These are phyloP conservation scores for Sebastes kiyomatsui DNA, from an alignment of 2,797 vertebrate genomes.

Conservation along the genomic window DNA sequence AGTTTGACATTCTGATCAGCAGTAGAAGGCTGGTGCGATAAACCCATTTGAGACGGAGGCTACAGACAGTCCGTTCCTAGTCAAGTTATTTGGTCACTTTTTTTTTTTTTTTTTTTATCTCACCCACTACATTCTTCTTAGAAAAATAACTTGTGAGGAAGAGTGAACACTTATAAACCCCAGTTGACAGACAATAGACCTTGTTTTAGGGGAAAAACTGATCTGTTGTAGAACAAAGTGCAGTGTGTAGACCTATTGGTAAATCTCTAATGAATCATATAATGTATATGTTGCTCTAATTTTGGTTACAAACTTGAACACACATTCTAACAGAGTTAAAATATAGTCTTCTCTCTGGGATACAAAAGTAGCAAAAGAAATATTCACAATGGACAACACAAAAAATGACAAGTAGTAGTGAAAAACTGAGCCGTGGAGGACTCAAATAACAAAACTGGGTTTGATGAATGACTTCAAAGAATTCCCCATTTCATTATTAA, in stretches of 20 bases:
- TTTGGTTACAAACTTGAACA: slow-evolving; percentile 79
- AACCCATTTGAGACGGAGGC: slow-evolving; percentile 74
- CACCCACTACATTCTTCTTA: slow-evolving; percentile 70
- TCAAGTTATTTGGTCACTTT: slow-evolving; percentile 82
- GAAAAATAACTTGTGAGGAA: slow-evolving; percentile 80
- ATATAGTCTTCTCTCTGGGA: slow-evolving; percentile 78
- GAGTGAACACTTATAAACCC: slow-evolving; percentile 67
- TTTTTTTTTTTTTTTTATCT: slow-evolving; percentile 54
- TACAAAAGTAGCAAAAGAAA: slow-evolving; percentile 85
- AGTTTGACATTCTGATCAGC: slow-evolving; percentile 81
- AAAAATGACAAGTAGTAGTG: slow-evolving; percentile 30
- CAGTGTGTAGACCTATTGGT: slow-evolving; percentile 71
- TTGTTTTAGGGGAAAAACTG: slow-evolving; percentile 56
- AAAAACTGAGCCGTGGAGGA: slow-evolving; percentile 16
- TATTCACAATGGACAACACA: slow-evolving; percentile 55
- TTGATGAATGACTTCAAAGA: slow-evolving; percentile 35
- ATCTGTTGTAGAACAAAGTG: slow-evolving; percentile 72
- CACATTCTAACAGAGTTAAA: slow-evolving; percentile 77
- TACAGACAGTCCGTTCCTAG: slow-evolving; percentile 68
- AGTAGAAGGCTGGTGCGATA: slow-evolving; percentile 82
- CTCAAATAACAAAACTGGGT: slow-evolving; percentile 28
- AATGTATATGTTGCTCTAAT: slow-evolving; percentile 64
- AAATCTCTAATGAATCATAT: slow-evolving; percentile 65
- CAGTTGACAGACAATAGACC: slow-evolving; percentile 70
- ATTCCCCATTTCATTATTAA: slow-evolving; percentile 5